phyloP scores from a whole-genome alignment of 2,113 vertebrate species.

The Lagopus leucura region DNA sequence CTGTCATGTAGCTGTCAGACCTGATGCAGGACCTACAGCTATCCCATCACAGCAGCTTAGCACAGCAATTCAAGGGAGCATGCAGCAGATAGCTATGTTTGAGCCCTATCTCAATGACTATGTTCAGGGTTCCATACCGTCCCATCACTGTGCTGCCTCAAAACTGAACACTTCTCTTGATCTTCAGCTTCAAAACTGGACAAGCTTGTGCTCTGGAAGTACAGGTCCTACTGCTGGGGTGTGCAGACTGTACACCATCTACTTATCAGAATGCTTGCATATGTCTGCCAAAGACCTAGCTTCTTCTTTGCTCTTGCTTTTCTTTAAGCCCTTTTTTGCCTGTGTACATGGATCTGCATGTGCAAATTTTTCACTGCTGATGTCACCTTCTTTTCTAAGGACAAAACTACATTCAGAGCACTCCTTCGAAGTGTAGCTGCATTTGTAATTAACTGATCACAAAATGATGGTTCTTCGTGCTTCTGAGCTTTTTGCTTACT shows the following conservation, averaged over 20 bases:
- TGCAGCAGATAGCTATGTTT: neutral
- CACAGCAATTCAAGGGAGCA: accelerated
- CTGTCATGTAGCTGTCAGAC: neutral
- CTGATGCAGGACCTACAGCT: neutral
- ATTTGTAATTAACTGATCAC: neutral
- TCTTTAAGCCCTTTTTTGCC: neutral
- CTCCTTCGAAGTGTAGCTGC: neutral
- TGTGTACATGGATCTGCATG: neutral
- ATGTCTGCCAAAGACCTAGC: neutral
- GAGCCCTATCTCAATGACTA: accelerated
- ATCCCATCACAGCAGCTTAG: neutral
- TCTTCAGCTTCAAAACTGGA: neutral
- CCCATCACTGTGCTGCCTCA: neutral
- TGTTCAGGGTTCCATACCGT: neutral
- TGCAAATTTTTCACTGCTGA: neutral
- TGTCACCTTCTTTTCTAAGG: neutral
- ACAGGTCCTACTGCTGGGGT: too few relatives aligned
- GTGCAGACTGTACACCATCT: neutral
- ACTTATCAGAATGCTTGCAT: neutral
- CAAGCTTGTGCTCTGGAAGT: neutral
- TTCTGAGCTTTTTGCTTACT: neutral
- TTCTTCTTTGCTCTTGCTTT: neutral
- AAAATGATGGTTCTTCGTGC: neutral
- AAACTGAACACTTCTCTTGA: neutral
- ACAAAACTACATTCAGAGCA: neutral